Conservation (phyloP, 2,113 vertebrate genomes). For the Pseudorasbora parva region DNA sequence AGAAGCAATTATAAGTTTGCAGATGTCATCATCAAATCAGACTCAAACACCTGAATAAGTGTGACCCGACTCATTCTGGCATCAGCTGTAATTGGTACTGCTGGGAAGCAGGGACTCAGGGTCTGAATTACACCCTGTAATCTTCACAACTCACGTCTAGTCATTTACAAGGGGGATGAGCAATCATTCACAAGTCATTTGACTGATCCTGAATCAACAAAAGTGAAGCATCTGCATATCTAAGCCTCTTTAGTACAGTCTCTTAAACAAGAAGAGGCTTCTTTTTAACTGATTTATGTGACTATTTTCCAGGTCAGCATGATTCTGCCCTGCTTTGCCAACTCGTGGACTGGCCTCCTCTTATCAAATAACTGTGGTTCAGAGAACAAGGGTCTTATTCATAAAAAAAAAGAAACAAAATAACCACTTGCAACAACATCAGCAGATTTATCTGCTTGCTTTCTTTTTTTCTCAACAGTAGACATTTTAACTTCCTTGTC, state of each 20-base stretch:
- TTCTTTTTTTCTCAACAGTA: background rate
- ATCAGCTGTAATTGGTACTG: slow-evolving; percentile 1
- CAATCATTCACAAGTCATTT: background rate
- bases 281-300: background rate
- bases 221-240: slow-evolving; percentile 12
- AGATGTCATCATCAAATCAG: background rate
- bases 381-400: slow-evolving; percentile 40
- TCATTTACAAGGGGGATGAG: background rate
- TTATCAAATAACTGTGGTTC: slow-evolving; percentile 2
- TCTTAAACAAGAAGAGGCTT: background rate
- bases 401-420: slow-evolving; percentile 46
- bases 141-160: background rate
- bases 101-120: background rate
- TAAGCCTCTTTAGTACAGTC: too few relatives aligned
- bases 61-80: background rate
- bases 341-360: background rate
- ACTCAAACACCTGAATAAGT: background rate
- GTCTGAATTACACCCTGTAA: background rate
- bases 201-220: slow-evolving; percentile 10
- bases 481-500: slow-evolving; percentile 28
- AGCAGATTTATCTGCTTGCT: background rate
- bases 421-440: slow-evolving; percentile 9
- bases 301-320: background rate
- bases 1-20: background rate
- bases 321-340: slow-evolving; percentile 2